Evolutionary conservation across 2,113 vertebrate genomes (phyloP).

Genomic region (Speoplatyrhinus poulsoni): DNA sequence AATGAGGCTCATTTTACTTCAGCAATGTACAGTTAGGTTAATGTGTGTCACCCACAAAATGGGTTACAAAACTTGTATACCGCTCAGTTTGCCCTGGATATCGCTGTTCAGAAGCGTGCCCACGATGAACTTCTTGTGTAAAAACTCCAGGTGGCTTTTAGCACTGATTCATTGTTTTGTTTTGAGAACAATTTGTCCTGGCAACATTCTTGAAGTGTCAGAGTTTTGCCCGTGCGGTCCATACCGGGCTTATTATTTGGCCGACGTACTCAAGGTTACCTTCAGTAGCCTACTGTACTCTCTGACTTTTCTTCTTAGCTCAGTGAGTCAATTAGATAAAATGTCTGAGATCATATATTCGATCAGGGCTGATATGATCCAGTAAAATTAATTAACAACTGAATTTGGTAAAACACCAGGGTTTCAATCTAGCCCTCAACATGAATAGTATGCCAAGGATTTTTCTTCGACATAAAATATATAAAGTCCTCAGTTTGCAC

Average conservation of each 20-base stretch:
- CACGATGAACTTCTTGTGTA: constrained; percentile 54
- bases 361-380: not conserved
- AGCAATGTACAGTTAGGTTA: constrained; percentile 48
- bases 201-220: constrained; percentile 59
- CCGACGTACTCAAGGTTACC: constrained; percentile 61
- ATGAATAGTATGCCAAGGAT: not conserved
- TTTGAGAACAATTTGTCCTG: constrained; percentile 66
- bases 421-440: not conserved
- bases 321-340: not conserved
- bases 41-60: constrained; percentile 61
- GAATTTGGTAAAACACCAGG: not conserved
- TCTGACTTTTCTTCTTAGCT: constrained; percentile 16
- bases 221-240: constrained; percentile 47
- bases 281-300: not conserved
- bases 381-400: not conserved
- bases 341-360: not conserved
- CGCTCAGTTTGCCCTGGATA: constrained; percentile 57
- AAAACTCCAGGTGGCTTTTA: constrained; percentile 69
- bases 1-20: constrained; percentile 61
- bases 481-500: not conserved
- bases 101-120: constrained; percentile 43
- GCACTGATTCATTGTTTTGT: constrained; percentile 70
- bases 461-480: not conserved
- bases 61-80: constrained; percentile 48
- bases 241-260: constrained; percentile 58